Conservation (phyloP, 2,797 vertebrate genomes). For the Etheostoma perlongum region DNA sequence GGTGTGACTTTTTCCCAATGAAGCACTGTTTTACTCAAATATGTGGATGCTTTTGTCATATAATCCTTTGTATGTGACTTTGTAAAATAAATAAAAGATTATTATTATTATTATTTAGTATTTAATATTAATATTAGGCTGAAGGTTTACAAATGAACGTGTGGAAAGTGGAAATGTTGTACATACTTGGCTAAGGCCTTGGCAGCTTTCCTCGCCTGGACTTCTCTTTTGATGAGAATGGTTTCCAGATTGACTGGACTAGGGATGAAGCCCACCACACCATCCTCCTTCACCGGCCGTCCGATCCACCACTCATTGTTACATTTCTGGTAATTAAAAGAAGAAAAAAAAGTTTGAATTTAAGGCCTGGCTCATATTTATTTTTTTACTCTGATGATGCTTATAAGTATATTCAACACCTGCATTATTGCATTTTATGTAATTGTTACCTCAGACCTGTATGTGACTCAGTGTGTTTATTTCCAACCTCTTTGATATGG, state of each 20-base stretch:
- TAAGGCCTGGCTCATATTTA: background rate
- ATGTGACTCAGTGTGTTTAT: slow-evolving; percentile 5
- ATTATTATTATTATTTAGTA: slow-evolving; percentile 13
- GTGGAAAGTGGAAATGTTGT: slow-evolving; percentile 3
- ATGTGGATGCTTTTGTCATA: slow-evolving; percentile 21
- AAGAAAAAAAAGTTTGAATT: background rate
- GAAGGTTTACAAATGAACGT: slow-evolving; percentile 14
- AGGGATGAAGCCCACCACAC: slow-evolving; percentile 98
- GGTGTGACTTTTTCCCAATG: slow-evolving; percentile 3
- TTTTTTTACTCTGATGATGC: background rate
- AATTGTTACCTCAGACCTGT: background rate
- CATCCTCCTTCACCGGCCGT: slow-evolving; percentile 95
- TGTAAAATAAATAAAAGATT: slow-evolving; percentile 26
- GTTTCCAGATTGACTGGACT: slow-evolving; percentile 99
- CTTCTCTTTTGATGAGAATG: slow-evolving; percentile 96
- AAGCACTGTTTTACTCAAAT: slow-evolving; percentile 17
- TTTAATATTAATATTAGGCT: slow-evolving; percentile 8
- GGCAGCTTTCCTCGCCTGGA: slow-evolving; percentile 96
- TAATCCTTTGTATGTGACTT: slow-evolving; percentile 29
- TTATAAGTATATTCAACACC: background rate
- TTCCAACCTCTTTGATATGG: slow-evolving; percentile 97
- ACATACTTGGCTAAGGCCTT: slow-evolving; percentile 88
- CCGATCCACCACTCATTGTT: slow-evolving; percentile 99
- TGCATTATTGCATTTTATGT: background rate
- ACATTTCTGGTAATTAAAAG: slow-evolving; percentile 88